These are phyloP conservation scores for Pampus argenteus DNA, from an alignment of 2,797 vertebrate species.

Conservation along the genomic window DNA sequence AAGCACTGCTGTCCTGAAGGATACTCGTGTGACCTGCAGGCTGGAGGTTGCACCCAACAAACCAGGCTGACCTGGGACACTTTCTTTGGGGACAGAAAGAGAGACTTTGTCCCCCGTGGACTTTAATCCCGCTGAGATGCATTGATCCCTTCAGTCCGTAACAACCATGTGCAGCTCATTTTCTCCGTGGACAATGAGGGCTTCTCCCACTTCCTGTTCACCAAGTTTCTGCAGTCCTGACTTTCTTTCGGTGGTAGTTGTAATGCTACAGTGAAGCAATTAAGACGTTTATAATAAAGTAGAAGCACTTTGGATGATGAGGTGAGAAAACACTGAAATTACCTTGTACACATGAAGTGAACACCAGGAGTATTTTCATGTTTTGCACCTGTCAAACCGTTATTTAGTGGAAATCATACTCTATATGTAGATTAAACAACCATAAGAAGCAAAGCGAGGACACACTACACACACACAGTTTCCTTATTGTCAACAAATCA, in stretches of 20 bases:
- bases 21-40: slow-evolving; percentile 52
- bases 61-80: slow-evolving; percentile 48
- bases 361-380: not conserved
- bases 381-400: not conserved
- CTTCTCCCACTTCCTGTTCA: not conserved
- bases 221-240: not conserved
- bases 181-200: slow-evolving; percentile 6
- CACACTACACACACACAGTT: too few relatives aligned
- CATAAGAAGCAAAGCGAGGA: not conserved
- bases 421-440: not conserved
- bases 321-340: not conserved
- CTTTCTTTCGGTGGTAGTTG: not conserved
- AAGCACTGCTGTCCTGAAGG: slow-evolving; percentile 73
- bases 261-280: not conserved
- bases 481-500: too few relatives aligned
- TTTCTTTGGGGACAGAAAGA: slow-evolving; percentile 23
- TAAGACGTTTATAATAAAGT: not conserved
- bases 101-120: slow-evolving; percentile 34
- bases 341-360: not conserved
- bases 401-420: slow-evolving; percentile 1
- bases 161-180: slow-evolving; percentile 2
- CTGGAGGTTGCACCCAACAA: slow-evolving; percentile 48
- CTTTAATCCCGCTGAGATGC: slow-evolving; percentile 38
- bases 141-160: not conserved
- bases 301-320: not conserved